Evolutionary conservation across 2,113 vertebrate species (phyloP).

Genomic region (Pongo abelii): DNA sequence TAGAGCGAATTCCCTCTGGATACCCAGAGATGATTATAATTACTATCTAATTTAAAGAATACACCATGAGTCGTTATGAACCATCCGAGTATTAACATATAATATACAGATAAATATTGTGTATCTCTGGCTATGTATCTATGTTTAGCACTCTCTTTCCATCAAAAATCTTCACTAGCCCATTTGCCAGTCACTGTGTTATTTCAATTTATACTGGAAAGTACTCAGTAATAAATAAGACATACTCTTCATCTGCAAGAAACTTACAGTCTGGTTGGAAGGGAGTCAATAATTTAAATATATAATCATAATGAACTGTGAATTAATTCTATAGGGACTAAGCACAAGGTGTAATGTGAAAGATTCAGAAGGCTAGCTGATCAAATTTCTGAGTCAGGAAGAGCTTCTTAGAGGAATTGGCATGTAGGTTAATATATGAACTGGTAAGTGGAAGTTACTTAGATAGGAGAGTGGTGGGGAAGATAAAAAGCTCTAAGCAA

Average conservation of each 20-base stretch:
- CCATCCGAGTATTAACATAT: neutral
- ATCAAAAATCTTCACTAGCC: neutral
- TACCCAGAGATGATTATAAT: neutral
- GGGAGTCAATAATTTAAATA: neutral
- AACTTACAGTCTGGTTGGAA: neutral
- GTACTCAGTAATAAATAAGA: neutral
- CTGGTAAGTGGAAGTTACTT: neutral
- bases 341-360: neutral
- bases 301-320: neutral
- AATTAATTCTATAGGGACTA: neutral
- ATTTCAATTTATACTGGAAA: neutral
- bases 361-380: neutral
- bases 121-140: neutral
- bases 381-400: neutral
- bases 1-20: neutral
- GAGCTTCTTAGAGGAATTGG: neutral
- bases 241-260: neutral
- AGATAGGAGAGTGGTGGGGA: neutral
- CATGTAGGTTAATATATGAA: neutral
- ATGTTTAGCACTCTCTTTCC: neutral
- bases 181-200: neutral
- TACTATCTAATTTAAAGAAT: neutral
- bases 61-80: neutral
- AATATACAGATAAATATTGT: neutral
- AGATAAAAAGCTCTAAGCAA: neutral